Conservation (phyloP, 2,113 vertebrate species). For the Macquaria australasica region DNA sequence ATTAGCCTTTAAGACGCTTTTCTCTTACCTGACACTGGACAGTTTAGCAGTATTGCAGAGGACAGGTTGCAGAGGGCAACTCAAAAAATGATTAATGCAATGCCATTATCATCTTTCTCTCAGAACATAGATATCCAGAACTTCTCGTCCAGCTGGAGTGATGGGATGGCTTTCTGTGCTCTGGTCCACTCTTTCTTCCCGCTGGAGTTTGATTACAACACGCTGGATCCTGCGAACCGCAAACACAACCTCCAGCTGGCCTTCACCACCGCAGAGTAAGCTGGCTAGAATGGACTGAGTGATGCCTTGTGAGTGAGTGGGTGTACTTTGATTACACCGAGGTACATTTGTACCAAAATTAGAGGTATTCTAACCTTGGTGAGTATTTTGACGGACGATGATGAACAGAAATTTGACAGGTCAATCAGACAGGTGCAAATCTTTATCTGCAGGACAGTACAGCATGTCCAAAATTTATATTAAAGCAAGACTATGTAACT, state of each 20-base stretch:
- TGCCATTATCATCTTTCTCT: neutral
- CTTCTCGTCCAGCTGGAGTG: constrained; percentile 96
- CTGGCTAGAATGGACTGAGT: constrained; percentile 9
- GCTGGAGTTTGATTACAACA: constrained; percentile 92
- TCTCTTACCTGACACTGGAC: neutral
- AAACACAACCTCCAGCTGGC: constrained; percentile 93
- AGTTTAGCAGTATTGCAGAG: neutral
- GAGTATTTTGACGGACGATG: neutral
- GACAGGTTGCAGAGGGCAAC: neutral
- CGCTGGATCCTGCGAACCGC: constrained; percentile 86
- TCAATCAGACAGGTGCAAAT: neutral
- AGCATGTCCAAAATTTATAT: neutral
- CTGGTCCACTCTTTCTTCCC: constrained; percentile 98
- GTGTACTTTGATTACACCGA: neutral
- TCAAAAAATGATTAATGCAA: neutral
- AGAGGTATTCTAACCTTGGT: neutral
- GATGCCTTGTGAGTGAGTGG: neutral
- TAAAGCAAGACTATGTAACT: neutral
- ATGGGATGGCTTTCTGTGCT: constrained; percentile 97
- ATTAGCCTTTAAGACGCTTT: neutral
- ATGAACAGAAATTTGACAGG: too few species aligned
- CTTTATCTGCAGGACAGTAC: neutral
- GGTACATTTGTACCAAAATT: neutral
- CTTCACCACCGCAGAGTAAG: constrained; percentile 95
- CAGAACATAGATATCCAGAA: constrained; percentile 97